Conservation (phyloP, 2,888 invertebrate species). For the Malacosoma neustria region DNA sequence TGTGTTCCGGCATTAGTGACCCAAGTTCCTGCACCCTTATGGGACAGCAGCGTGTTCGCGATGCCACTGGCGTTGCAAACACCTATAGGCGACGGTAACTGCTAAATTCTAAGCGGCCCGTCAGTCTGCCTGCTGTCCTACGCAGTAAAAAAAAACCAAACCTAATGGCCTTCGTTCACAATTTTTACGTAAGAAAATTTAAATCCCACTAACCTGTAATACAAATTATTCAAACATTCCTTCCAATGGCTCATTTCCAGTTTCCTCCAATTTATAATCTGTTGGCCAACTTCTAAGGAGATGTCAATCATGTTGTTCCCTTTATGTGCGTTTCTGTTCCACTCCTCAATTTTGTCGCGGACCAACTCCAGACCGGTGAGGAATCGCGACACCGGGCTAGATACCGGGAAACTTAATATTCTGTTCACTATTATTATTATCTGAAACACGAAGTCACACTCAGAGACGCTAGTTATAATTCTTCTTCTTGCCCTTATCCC, state of each 20-base stretch:
- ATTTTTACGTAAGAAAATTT: no score
- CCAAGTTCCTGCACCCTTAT: no score
- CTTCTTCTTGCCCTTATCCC: no score
- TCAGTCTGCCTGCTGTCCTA: no score
- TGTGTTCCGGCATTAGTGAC: no score
- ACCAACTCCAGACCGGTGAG: slow-evolving; percentile 93
- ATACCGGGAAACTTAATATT: slow-evolving; percentile 81
- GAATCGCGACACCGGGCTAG: slow-evolving; percentile 89
- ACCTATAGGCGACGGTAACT: no score
- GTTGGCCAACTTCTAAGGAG: slow-evolving; percentile 82
- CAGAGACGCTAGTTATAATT: no score
- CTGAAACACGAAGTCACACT: slow-evolving; percentile 54
- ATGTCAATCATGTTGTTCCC: slow-evolving; percentile 87
- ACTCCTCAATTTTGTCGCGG: slow-evolving; percentile 88
- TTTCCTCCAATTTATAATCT: slow-evolving; percentile 93
- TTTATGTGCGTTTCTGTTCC: slow-evolving; percentile 93
- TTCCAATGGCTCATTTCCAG: slow-evolving; percentile 93
- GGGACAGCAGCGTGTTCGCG: no score
- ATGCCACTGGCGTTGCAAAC: no score
- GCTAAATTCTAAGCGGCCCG: no score
- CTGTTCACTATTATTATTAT: slow-evolving; percentile 80
- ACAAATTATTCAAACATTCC: slow-evolving; percentile 82
- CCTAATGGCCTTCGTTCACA: no score
- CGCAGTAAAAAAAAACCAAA: no score
- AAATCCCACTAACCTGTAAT: slow-evolving; percentile 63